Percentiles rank a stretch among this genome's conserved stretches.
These are phyloP conservation scores for Thalpophila matura DNA, from an alignment of 2,888 invertebrate species.

Conservation along the genomic window DNA sequence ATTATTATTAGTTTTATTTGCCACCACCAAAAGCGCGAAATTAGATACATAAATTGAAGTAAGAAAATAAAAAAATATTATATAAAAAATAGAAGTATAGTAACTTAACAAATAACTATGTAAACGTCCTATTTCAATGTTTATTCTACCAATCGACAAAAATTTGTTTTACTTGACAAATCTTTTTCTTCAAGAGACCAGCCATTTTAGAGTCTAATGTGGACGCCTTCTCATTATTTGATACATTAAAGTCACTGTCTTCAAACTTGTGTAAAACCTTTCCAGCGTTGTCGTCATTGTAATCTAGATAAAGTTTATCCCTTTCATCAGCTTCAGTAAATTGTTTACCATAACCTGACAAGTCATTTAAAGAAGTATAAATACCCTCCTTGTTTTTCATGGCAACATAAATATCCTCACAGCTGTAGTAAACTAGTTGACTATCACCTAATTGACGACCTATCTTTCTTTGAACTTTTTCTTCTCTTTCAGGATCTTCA, in stretches of 20 bases:
- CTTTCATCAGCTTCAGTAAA: not conserved
- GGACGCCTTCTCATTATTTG: slow-evolving; percentile 20
- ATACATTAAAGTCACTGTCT: slow-evolving; percentile 46
- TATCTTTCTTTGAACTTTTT: slow-evolving; percentile 44
- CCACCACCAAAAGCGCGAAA: slow-evolving; percentile 69
- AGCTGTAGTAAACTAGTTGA: slow-evolving; percentile 71
- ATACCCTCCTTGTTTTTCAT: slow-evolving; percentile 48
- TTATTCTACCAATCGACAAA: slow-evolving; percentile 70
- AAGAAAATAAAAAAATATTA: slow-evolving; percentile 30
- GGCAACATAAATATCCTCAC: slow-evolving; percentile 64
- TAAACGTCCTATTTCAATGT: not conserved
- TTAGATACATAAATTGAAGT: slow-evolving; percentile 25
- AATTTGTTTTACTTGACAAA: slow-evolving; percentile 73
- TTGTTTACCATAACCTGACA: slow-evolving; percentile 10
- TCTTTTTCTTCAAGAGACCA: slow-evolving; percentile 71
- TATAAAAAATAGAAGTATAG: slow-evolving; percentile 5
- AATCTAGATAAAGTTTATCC: slow-evolving; percentile 1
- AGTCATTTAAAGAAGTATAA: slow-evolving; percentile 49
- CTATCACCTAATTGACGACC: slow-evolving; percentile 41
- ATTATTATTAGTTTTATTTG: slow-evolving; percentile 52
- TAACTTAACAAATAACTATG: slow-evolving; percentile 13
- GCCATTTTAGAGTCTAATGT: slow-evolving; percentile 47
- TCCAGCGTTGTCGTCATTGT: slow-evolving; percentile 23
- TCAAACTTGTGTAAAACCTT: slow-evolving; percentile 45
- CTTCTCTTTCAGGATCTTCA: slow-evolving; percentile 59